A percentile compares a stretch with the other conserved stretches of the same genome.
Evolutionary conservation across 2,113 vertebrate species (phyloP).

Genomic region (Myrmecobius fasciatus): DNA sequence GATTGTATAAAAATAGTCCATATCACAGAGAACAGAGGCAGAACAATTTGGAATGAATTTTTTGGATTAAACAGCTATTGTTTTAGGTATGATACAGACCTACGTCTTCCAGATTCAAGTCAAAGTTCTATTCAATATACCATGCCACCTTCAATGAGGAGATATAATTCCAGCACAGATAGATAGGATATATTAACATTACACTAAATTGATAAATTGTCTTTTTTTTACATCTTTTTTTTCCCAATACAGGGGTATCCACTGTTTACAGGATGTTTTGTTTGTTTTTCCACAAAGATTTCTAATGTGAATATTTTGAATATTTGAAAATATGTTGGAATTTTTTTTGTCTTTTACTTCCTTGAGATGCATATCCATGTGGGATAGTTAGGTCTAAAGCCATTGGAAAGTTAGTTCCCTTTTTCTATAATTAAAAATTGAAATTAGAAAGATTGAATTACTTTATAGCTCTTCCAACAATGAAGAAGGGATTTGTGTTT

Average conservation of each 20-base stretch:
- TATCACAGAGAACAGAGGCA: not conserved
- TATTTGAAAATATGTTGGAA: not conserved
- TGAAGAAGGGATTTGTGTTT: not conserved
- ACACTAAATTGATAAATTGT: not conserved
- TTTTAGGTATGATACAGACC: not conserved
- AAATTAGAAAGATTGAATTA: not conserved
- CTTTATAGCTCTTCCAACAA: not conserved
- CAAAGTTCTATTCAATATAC: not conserved
- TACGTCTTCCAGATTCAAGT: not conserved
- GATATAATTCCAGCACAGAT: not conserved
- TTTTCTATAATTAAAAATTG: not conserved
- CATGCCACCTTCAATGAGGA: not conserved
- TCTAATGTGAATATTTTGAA: not conserved
- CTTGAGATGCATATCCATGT: not conserved
- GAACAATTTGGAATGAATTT: not conserved
- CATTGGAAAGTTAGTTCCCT: not conserved
- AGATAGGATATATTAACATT: not conserved
- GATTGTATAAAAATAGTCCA: not conserved
- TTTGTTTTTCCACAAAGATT: not conserved
- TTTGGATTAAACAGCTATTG: not conserved
- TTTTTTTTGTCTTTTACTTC: not conserved
- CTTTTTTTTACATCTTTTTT: not conserved
- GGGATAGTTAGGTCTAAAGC: not conserved
- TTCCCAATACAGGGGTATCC: not conserved
- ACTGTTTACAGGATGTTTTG: not conserved